Base-by-base conservation (phyloP, 2,888 invertebrate genomes). In the Eustalomyia histrio region DNA sequence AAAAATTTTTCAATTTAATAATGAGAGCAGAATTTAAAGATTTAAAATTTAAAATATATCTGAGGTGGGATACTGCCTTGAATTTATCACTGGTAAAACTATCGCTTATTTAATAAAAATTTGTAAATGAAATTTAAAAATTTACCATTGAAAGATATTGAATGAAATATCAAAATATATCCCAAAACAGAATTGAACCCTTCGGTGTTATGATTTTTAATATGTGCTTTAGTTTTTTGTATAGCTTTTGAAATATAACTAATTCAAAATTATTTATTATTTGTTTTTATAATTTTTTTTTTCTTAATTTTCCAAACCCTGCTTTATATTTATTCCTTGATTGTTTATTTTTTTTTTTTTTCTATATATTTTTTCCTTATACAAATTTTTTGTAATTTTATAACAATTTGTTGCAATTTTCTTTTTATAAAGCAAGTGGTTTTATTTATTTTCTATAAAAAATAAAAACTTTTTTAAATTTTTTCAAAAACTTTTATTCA, bases 361-460 rank as follows among this genome's bases (percentile, higher is more conserved):
- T n/a, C 6, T 47, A n/a, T n/a, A 14, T 43, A 14, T 43, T 14
- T 43, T n/a, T 43, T 43, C 12, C 43, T 43, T 43, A 43, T 43
- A 14, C 7, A 35, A 5, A 35, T 14, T 43, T 35, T 39, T 39
- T 39, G n/a, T 47, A 47, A 47, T 60, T 76, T 71, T 58, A 64
- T 39, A 74, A 74, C 74, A 68, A 65, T 61, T 74, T 79, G 74
- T 74, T 68, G 58, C 52, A 68, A 74, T 63, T 73, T 73, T 61
- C 43, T 58, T 64, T 24, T 39, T 58, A 71, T 67, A 76, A 80
- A 80, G 80, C 72, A 76, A 76, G 72, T 76, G 80, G 21, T 67
- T 64, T 71, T 63, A 29, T 29, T 29, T 29, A 16, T 35, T 18
- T 35, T 60, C 17, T 60, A 73, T 39, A 17, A 47, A 43, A 29